phyloP scores from a whole-genome alignment of 1,140 invertebrate genomes.

The Pseudomyrmex cubaensis region DNA sequence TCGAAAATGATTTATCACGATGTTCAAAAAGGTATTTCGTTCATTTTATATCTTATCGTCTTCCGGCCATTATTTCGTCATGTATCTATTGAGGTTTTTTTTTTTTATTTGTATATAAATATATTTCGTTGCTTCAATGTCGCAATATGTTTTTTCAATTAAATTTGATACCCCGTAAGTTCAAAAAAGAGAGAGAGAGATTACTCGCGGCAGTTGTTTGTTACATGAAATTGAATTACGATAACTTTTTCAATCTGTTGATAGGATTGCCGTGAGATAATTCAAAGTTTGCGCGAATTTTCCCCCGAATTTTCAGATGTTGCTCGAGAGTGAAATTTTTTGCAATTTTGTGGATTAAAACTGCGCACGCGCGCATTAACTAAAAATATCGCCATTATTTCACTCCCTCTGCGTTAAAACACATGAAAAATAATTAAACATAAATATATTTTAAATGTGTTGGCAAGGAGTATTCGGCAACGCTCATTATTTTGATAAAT shows the following conservation, averaged over 20 bases:
- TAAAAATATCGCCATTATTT: neutral
- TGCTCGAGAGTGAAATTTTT: constrained; percentile 15
- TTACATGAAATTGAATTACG: neutral
- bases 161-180: neutral
- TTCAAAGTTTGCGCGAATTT: neutral
- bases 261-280: constrained; percentile 3
- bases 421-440: neutral
- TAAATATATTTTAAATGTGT: neutral
- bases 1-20: no score
- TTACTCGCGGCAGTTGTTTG: neutral
- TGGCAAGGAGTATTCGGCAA: neutral
- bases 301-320: neutral
- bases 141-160: no score
- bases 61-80: no score
- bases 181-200: neutral
- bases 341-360: constrained; percentile 14
- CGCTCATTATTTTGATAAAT: no score
- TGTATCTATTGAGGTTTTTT: no score
- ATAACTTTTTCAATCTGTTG: constrained; percentile 40
- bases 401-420: no score
- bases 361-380: neutral
- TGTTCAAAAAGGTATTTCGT: no score
- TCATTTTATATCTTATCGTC: no score
- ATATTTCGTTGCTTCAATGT: no score
- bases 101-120: no score